Conservation (phyloP, 2,888 invertebrate genomes). For the Eristalis intricaria region DNA sequence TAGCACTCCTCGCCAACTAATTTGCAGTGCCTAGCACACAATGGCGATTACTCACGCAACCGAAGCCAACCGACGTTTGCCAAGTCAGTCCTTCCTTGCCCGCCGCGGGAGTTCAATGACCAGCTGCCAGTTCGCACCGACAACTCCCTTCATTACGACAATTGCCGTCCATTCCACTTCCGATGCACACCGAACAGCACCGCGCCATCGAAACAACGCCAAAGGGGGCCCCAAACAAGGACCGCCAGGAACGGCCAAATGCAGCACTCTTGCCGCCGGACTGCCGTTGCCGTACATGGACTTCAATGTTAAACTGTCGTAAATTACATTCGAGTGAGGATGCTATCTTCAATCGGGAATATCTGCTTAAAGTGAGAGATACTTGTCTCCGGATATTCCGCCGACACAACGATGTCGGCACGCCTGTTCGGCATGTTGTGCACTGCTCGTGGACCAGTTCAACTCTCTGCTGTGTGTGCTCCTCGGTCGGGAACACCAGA, state of each 20-base stretch:
- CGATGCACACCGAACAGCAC: background rate
- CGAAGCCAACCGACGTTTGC: background rate
- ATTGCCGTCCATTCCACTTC: background rate
- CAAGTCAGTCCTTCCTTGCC: background rate
- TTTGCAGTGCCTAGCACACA: background rate
- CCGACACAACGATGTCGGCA: constrained; percentile 53
- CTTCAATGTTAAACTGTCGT: constrained; percentile 67
- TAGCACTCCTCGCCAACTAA: background rate
- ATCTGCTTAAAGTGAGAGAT: constrained; percentile 69
- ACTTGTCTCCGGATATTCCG: constrained; percentile 44
- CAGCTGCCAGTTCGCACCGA: background rate
- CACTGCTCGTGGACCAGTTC: constrained; percentile 43
- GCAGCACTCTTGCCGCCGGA: background rate
- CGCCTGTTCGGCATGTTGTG: constrained; percentile 25
- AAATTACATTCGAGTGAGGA: constrained; percentile 70
- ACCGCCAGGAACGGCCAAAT: background rate
- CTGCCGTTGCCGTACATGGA: constrained; percentile 42
- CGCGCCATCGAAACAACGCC: no score
- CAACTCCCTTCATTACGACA: constrained; percentile 1
- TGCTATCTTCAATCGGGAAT: constrained; percentile 68
- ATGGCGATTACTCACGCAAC: background rate
- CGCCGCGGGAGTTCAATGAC: background rate
- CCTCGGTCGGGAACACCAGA: constrained; percentile 2
- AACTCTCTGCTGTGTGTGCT: background rate
- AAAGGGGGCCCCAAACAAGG: no score